phyloP scores from a whole-genome alignment of 2,797 vertebrate genomes.

The Trachops cirrhosus region DNA sequence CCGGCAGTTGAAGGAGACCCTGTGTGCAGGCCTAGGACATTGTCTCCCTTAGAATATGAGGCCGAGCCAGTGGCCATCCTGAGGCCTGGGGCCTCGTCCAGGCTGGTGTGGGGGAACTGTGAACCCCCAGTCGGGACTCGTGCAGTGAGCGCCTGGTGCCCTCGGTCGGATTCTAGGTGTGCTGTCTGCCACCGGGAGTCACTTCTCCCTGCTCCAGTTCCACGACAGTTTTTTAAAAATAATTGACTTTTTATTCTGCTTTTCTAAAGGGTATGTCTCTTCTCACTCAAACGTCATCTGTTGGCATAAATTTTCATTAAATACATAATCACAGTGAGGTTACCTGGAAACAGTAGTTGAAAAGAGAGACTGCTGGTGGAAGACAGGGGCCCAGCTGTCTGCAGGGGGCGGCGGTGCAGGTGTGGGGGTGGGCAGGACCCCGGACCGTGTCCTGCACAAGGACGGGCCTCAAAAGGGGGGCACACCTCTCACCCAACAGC shows the following conservation, averaged over 20 bases:
- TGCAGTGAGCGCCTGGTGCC: too few species aligned
- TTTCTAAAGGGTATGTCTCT: background rate
- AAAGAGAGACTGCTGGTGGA: background rate
- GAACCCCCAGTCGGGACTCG: too few species aligned
- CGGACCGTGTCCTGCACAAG: too few species aligned
- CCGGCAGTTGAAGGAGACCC: background rate
- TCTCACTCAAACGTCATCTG: background rate
- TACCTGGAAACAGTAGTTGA: background rate
- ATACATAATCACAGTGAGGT: background rate
- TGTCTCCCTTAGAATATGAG: rapidly evolving
- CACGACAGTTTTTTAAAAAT: background rate
- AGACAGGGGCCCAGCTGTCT: background rate
- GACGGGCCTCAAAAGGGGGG: background rate
- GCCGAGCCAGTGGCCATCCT: background rate
- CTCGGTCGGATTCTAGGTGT: too few species aligned
- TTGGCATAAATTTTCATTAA: background rate
- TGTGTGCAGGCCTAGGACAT: rapidly evolving
- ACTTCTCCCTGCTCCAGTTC: background rate
- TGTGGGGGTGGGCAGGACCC: too few species aligned
- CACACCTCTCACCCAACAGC: background rate
- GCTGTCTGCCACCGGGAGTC: too few species aligned
- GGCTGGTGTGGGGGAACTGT: too few species aligned
- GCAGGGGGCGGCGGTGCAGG: background rate
- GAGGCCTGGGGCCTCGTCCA: background rate
- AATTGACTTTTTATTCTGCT: background rate